phyloP scores from a whole-genome alignment of 2,113 vertebrate species.

The Ageneiosus marmoratus region DNA sequence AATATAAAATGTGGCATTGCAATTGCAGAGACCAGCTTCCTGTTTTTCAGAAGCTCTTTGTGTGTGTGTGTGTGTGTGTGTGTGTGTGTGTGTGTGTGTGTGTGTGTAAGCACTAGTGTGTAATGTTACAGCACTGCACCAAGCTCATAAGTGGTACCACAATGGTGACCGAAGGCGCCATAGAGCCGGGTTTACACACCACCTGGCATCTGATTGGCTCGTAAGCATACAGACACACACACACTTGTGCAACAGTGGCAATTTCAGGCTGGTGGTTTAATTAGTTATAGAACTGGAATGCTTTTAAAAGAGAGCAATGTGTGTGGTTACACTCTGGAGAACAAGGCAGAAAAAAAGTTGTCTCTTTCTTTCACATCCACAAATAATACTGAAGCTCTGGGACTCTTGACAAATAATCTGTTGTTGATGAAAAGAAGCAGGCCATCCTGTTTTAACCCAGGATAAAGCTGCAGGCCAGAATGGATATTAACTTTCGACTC shows the following conservation, averaged over 20 bases:
- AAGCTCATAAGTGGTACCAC: slow-evolving; percentile 67
- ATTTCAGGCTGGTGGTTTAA: slow-evolving; percentile 32
- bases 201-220: slow-evolving; percentile 37
- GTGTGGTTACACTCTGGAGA: slow-evolving; percentile 9
- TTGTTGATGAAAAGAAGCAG: slow-evolving; percentile 62
- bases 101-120: slow-evolving; percentile 48
- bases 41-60: slow-evolving; percentile 57
- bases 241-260: slow-evolving; percentile 37
- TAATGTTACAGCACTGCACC: slow-evolving; percentile 54
- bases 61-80: neutral
- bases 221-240: slow-evolving; percentile 37
- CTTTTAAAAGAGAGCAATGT: slow-evolving; percentile 29
- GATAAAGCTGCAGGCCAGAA: slow-evolving; percentile 62
- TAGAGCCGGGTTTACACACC: slow-evolving; percentile 14
- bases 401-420: slow-evolving; percentile 58
- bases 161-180: slow-evolving; percentile 36
- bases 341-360: neutral
- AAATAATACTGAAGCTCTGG: slow-evolving; percentile 56
- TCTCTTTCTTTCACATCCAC: slow-evolving; percentile 14
- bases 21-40: slow-evolving; percentile 63
- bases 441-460: slow-evolving; percentile 65
- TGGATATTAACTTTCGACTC: slow-evolving; percentile 69
- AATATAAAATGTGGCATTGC: slow-evolving; percentile 56
- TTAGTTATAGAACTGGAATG: slow-evolving; percentile 34
- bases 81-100: slow-evolving; percentile 11